Percentiles rank a stretch among this genome's conserved stretches.
Conservation (phyloP, 53 echinoderm and acorn worm species). For the Echinarachnius parma region DNA sequence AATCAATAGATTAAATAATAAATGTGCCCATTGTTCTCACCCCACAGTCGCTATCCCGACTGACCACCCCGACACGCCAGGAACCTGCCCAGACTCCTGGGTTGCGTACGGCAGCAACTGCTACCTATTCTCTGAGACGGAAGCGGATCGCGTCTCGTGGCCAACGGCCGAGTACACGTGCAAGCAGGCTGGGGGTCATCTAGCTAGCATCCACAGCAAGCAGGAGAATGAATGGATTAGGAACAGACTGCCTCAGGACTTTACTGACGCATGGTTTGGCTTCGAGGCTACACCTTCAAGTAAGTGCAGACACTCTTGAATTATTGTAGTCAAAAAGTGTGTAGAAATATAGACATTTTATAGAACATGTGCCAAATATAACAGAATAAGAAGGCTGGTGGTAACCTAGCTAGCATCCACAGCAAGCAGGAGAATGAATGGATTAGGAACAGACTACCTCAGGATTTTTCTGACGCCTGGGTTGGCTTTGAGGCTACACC, state of each 20-base stretch:
- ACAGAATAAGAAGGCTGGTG: too few species aligned
- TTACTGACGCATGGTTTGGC: slow-evolving; percentile 71
- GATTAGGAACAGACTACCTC: slow-evolving; percentile 7
- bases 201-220: slow-evolving; percentile 70
- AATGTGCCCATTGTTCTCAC: not conserved
- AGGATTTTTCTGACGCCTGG: slow-evolving; percentile 57
- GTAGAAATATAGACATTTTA: too few species aligned
- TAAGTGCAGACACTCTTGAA: too few species aligned
- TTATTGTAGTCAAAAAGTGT: too few species aligned
- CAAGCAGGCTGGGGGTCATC: slow-evolving; percentile 55
- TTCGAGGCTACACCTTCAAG: slow-evolving; percentile 67
- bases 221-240: slow-evolving; percentile 71
- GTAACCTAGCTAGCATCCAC: slow-evolving; percentile 71
- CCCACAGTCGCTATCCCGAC: slow-evolving; percentile 65
- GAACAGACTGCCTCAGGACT: slow-evolving; percentile 1
- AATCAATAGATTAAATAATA: too few species aligned
- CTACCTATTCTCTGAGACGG: slow-evolving; percentile 58
- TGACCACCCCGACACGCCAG: slow-evolving; percentile 72
- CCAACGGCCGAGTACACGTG: slow-evolving; percentile 81
- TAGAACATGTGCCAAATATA: too few species aligned
- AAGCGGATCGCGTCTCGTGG: slow-evolving; percentile 54
- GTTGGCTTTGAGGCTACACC: slow-evolving; percentile 75
- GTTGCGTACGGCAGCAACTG: slow-evolving; percentile 70
- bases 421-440: slow-evolving; percentile 75
- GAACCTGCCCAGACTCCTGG: slow-evolving; percentile 80